Percentiles rank a stretch among this genome's conserved stretches.
Conservation (phyloP, 2,797 vertebrate species). For the Eulemur rubriventer region DNA sequence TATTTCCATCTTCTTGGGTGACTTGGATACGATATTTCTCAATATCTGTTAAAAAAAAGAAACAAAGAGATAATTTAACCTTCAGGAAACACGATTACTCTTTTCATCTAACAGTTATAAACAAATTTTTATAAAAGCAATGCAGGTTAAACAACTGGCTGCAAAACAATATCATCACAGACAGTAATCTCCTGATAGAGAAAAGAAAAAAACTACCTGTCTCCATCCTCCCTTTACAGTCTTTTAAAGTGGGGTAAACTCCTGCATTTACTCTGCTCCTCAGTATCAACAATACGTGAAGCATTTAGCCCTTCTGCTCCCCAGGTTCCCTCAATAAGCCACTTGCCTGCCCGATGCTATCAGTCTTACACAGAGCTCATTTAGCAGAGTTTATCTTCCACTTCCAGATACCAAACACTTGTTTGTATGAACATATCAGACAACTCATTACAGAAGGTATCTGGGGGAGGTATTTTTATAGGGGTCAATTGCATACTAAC, state of each 20-base stretch:
- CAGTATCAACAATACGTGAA: neutral
- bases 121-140: constrained; percentile 12
- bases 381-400: neutral
- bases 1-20: constrained; percentile 89
- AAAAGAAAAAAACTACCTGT: neutral
- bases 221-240: neutral
- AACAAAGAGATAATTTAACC: constrained; percentile 16
- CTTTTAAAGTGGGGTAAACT: neutral
- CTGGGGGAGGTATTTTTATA: neutral
- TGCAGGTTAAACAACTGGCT: constrained; percentile 17
- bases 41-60: constrained; percentile 89
- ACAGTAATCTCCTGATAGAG: neutral
- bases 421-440: neutral
- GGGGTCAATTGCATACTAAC: neutral
- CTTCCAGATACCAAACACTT: neutral
- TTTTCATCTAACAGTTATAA: neutral
- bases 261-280: neutral
- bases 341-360: neutral
- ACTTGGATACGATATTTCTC: constrained; percentile 92
- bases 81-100: neutral
- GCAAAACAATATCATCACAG: neutral
- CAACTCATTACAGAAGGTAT: neutral
- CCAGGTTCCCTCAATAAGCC: neutral
- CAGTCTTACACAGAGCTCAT: neutral
- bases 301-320: neutral